Base-by-base conservation (phyloP, 2,113 vertebrate species). In the Cariama cristata region DNA sequence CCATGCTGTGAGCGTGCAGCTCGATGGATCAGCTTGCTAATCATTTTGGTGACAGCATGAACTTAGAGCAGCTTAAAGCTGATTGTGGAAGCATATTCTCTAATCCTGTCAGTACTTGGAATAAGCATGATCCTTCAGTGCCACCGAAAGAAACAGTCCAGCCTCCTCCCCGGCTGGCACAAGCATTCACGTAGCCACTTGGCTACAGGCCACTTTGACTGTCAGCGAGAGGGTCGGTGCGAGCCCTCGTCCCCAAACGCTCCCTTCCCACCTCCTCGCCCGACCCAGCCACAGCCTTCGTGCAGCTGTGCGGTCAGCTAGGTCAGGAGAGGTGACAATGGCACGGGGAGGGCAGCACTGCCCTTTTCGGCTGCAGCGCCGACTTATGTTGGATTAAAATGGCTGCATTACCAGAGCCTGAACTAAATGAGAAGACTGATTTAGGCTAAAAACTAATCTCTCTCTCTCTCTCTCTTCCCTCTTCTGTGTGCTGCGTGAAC, bases 261-360 rank as follows among this genome's bases (percentile, higher is more conserved):
- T 87, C 13, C 13, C 9, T 75, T 94, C 73, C 72, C 74, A 87
- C 66, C 87, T 95, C 90, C 84, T n/a, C 1, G 20, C 77, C 81
- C 0, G 12, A 79, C 33, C 22, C 80, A 75, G 62, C 56, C 15
- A 1, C n/a, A 1, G 93, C 42, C 1, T 81, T 89, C 79, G 91
- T 91, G 93, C 90, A 95, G 95, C 92, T 96, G 94, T 85, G 96
- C 3, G 2, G 80, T 24, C 69, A 87, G 81, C 44, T 12, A 16
- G 96, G 95, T 96, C 95, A 96, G 84, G 22, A 76, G 90, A 94
- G 90, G 97, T 95, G 96, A 95, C 64, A 88, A 58, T 47, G 3
- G 92, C 90, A 82, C 0, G 0, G 81, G 42, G 87, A 87, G 92
- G 87, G 87, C 93, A 95, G 87, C 67, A 44, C 69, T 97, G 95